Percentiles rank a stretch among this genome's conserved stretches.
These are phyloP conservation scores for Sebastes schlegelii DNA, from an alignment of 2,113 vertebrate species.

Conservation along the genomic window DNA sequence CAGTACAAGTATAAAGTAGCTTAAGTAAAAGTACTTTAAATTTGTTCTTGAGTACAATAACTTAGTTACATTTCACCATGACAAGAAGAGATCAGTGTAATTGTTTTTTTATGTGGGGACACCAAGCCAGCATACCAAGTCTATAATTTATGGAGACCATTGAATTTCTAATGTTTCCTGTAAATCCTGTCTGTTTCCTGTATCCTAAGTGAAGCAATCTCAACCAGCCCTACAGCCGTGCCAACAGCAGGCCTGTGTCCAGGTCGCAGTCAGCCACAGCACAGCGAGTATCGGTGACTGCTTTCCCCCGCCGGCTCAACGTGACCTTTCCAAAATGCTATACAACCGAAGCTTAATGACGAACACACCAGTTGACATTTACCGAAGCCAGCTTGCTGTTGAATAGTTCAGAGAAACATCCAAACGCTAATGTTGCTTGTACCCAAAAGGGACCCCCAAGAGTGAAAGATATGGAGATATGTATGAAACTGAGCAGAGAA, in stretches of 20 bases:
- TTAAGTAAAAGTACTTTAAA: background rate
- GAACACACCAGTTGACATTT: conserved; percentile 83
- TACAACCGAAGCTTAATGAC: conserved; percentile 74
- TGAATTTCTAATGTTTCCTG: background rate
- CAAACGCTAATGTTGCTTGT: conserved; percentile 60
- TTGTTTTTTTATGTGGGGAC: background rate
- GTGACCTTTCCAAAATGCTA: conserved; percentile 81
- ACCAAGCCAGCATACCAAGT: background rate
- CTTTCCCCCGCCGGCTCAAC: conserved; percentile 61
- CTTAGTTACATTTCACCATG: background rate
- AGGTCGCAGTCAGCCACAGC: conserved; percentile 22
- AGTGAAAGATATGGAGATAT: conserved; percentile 9
- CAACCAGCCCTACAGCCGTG: conserved; percentile 15
- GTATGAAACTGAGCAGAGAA: background rate
- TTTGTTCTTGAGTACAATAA: background rate
- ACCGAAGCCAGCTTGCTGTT: conserved; percentile 53
- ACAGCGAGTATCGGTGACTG: conserved; percentile 51
- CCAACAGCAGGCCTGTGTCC: conserved; percentile 18
- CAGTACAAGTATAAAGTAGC: background rate
- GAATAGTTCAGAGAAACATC: conserved; percentile 66
- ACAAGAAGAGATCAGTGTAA: background rate
- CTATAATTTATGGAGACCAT: background rate
- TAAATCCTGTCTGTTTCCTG: background rate
- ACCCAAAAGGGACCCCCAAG: conserved; percentile 27
- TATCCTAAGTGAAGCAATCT: conserved; percentile 22